Evolutionary conservation across 2,113 vertebrate genomes (phyloP).

Genomic region (Gavia stellata): DNA sequence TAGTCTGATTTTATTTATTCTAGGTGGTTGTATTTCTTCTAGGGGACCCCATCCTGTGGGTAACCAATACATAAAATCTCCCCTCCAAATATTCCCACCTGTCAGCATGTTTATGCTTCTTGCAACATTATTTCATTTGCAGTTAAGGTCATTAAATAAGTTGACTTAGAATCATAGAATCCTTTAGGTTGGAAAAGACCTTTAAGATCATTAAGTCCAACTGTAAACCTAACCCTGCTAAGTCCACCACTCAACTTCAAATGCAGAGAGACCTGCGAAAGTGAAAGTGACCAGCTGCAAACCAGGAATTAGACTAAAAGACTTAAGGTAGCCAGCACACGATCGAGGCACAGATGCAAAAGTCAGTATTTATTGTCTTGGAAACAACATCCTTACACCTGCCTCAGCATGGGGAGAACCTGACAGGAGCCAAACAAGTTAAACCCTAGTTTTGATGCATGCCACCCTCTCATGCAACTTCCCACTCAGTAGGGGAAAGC

Average conservation of each 20-base stretch:
- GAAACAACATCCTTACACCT: not conserved
- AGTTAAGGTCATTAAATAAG: not conserved
- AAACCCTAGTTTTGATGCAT: not conserved
- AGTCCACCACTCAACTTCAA: too few relatives aligned
- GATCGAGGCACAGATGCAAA: not conserved
- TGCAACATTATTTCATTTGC: not conserved
- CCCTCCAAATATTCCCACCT: not conserved
- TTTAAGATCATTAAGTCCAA: too few relatives aligned
- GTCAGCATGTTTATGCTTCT: not conserved
- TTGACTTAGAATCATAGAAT: too few relatives aligned
- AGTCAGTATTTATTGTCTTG: not conserved
- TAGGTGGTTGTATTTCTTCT: not conserved
- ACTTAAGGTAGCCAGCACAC: not conserved
- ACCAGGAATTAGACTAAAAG: not conserved
- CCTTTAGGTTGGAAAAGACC: too few relatives aligned
- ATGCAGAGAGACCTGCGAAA: not conserved
- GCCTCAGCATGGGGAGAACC: not conserved
- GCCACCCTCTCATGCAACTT: not conserved
- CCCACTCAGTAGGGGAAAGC: not conserved
- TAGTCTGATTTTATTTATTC: not conserved
- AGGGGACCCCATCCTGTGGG: rapidly evolving
- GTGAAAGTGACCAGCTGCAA: not conserved
- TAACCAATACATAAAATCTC: not conserved
- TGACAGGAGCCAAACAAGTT: not conserved
- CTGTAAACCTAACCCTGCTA: too few relatives aligned